phyloP scores from a whole-genome alignment of 2,113 vertebrate genomes.

The Ia io region DNA sequence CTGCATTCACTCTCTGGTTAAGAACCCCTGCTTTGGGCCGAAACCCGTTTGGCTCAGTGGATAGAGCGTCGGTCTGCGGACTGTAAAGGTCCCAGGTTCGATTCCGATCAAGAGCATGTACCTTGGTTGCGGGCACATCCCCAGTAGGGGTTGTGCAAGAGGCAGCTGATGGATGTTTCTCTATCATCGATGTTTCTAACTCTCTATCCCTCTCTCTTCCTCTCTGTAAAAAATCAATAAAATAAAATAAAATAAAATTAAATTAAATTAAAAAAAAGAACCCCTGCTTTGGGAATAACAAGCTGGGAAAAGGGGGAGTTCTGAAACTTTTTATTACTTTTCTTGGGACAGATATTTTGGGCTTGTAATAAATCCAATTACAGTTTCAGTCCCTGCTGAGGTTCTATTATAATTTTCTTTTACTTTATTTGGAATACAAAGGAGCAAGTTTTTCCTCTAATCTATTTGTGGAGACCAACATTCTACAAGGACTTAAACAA shows the following conservation, averaged over 20 bases:
- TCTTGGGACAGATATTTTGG: constrained; percentile 7
- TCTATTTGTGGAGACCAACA: not conserved
- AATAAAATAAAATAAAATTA: too few relatives aligned
- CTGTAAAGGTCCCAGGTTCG: too few relatives aligned
- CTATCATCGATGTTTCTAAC: too few relatives aligned
- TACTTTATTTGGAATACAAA: constrained; percentile 28
- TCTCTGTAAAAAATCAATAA: too few relatives aligned
- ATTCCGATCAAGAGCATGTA: too few relatives aligned
- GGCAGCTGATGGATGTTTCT: too few relatives aligned
- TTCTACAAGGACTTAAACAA: not conserved
- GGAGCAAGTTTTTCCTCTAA: not conserved
- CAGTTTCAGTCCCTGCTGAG: not conserved
- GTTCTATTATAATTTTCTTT: not conserved
- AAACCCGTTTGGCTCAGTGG: too few relatives aligned
- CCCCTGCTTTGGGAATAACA: not conserved
- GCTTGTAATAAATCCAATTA: constrained; percentile 9
- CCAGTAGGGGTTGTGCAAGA: too few relatives aligned
- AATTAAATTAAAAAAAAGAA: too few relatives aligned
- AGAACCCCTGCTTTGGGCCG: not conserved
- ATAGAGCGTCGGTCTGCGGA: too few relatives aligned
- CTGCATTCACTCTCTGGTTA: not conserved
- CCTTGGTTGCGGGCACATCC: too few relatives aligned
- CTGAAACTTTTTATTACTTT: constrained; percentile 9
- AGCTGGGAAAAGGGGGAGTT: not conserved
- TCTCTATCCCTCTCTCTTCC: too few relatives aligned